Conservation (phyloP, 2,888 invertebrate species). For the Diarsia dahlii region DNA sequence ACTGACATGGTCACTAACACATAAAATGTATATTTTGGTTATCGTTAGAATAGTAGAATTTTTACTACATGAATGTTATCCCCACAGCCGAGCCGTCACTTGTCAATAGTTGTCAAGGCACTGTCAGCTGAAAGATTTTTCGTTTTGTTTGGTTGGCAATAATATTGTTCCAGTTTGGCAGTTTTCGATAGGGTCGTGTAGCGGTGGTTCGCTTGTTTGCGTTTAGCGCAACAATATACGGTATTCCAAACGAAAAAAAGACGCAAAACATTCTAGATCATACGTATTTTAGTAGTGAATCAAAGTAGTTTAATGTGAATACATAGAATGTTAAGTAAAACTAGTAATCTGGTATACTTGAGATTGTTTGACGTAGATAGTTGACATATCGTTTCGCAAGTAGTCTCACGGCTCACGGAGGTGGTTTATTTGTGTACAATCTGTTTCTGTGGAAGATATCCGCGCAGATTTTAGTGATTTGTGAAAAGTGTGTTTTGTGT, state of each 20-base stretch:
- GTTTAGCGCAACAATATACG: constrained; percentile 54
- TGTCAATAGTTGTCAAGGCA: constrained; percentile 42
- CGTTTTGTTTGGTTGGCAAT: constrained; percentile 63
- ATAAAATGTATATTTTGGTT: no score
- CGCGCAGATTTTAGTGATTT: constrained; percentile 71
- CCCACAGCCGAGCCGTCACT: constrained; percentile 53
- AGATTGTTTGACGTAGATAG: constrained; percentile 82
- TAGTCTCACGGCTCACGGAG: constrained; percentile 80
- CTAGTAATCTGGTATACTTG: constrained; percentile 59
- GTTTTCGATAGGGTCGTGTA: constrained; percentile 80
- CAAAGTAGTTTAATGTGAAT: constrained; percentile 39
- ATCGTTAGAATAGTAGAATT: constrained; percentile 35
- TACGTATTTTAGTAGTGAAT: constrained; percentile 46
- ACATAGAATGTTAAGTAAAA: constrained; percentile 38
- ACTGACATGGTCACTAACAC: no score
- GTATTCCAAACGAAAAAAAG: constrained; percentile 66
- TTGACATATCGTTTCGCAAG: constrained; percentile 88
- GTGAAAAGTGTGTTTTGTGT: constrained; percentile 65
- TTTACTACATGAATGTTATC: constrained; percentile 8
- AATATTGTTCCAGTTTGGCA: constrained; percentile 62
- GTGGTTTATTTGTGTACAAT: constrained; percentile 87
- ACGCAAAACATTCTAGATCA: constrained; percentile 66
- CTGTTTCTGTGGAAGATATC: constrained; percentile 82
- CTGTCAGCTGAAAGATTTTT: constrained; percentile 66
- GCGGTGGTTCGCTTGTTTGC: constrained; percentile 63